These are phyloP conservation scores for Sander vitreus DNA, from an alignment of 2,113 vertebrate genomes.

Conservation along the genomic window DNA sequence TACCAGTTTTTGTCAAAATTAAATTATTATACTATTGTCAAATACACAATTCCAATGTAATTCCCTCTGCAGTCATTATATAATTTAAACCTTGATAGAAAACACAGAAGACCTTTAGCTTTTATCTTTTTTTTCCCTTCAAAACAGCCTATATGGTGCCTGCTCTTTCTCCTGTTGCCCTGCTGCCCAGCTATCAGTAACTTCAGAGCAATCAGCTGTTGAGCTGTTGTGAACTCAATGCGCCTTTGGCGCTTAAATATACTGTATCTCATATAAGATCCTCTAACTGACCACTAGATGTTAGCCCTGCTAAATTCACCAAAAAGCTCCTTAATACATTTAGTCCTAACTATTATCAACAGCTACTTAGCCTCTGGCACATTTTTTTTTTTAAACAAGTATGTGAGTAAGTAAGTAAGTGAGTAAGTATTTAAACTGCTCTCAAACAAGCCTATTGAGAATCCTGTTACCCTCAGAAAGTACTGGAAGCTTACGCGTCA, in stretches of 20 bases:
- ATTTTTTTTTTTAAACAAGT: slow-evolving; percentile 21
- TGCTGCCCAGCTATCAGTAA: slow-evolving; percentile 54
- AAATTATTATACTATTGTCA: not conserved
- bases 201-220: slow-evolving; percentile 59
- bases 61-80: not conserved
- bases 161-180: slow-evolving; percentile 34
- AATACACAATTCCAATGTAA: not conserved
- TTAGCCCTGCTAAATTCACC: slow-evolving; percentile 47
- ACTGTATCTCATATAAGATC: slow-evolving; percentile 44
- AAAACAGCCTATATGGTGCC: slow-evolving; percentile 19
- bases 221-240: slow-evolving; percentile 52
- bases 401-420: too few relatives aligned
- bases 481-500: slow-evolving; percentile 6
- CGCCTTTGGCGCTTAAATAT: slow-evolving; percentile 46
- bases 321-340: slow-evolving; percentile 35
- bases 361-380: slow-evolving; percentile 43
- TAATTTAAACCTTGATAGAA: slow-evolving; percentile 19
- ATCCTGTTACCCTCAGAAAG: slow-evolving; percentile 20
- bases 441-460: not conserved
- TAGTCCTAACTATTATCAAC: slow-evolving; percentile 37
- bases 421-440: slow-evolving; percentile 4
- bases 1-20: not conserved
- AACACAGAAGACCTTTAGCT: not conserved
- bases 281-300: slow-evolving; percentile 52
- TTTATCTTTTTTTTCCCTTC: not conserved